These are phyloP conservation scores for Scelioninae gen. 1 DNA, from an alignment of 2,888 invertebrate genomes.

Conservation along the genomic window DNA sequence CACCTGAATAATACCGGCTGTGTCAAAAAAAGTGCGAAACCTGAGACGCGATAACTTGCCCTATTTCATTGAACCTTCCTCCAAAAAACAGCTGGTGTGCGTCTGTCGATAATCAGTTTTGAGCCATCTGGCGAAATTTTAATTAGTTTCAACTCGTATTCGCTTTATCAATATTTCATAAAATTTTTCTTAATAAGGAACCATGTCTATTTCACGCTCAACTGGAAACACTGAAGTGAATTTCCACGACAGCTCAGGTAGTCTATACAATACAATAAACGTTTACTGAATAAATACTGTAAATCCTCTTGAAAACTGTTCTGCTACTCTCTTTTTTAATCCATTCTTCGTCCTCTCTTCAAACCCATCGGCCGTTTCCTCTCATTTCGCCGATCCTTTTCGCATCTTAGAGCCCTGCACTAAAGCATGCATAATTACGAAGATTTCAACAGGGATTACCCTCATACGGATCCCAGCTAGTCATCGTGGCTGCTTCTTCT, in stretches of 20 bases:
- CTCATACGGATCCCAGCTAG: constrained; percentile 82
- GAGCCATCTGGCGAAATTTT: constrained; percentile 45
- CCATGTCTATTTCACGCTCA: not conserved
- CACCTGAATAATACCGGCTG: no score
- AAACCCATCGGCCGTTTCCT: constrained; percentile 46
- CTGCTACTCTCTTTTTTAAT: constrained; percentile 32
- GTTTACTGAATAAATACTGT: constrained; percentile 83
- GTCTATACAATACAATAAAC: constrained; percentile 39
- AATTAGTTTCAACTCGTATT: constrained; percentile 6
- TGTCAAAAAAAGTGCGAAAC: constrained; percentile 14
- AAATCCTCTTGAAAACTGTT: constrained; percentile 71
- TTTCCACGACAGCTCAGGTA: constrained; percentile 21
- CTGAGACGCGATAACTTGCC: constrained; percentile 25
- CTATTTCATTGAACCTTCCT: constrained; percentile 24
- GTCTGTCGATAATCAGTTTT: constrained; percentile 29
- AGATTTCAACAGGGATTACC: constrained; percentile 84
- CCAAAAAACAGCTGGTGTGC: constrained; percentile 46
- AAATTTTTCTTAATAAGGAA: no score
- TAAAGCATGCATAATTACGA: constrained; percentile 84
- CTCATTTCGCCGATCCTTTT: constrained; percentile 50
- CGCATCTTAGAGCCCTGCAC: constrained; percentile 76
- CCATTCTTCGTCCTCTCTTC: constrained; percentile 9
- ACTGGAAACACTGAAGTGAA: not conserved
- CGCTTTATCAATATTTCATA: not conserved
- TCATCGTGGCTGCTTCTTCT: constrained; percentile 80